phyloP scores from a whole-genome alignment of 2,888 invertebrate species.

The Cosmopolites sordidus region DNA sequence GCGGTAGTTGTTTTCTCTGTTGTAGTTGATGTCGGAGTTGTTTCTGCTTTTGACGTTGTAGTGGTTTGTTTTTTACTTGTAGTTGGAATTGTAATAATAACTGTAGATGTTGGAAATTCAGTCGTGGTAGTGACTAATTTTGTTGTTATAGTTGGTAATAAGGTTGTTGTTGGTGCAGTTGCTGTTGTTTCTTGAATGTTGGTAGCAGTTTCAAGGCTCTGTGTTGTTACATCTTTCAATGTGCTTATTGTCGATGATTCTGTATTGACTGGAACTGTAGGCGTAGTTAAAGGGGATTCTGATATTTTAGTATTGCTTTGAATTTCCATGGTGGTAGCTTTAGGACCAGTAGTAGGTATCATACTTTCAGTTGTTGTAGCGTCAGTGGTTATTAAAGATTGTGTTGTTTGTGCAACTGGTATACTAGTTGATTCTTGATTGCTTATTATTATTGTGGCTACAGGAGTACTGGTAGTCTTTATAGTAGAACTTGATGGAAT shows the following conservation, averaged over 20 bases:
- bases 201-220: constrained; percentile 6
- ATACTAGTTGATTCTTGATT: too few relatives aligned
- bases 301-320: constrained; percentile 16
- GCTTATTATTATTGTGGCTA: too few relatives aligned
- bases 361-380: neutral
- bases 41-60: constrained; percentile 4
- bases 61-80: constrained; percentile 8
- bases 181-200: too few relatives aligned
- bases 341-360: neutral
- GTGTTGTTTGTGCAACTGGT: neutral
- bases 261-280: too few relatives aligned
- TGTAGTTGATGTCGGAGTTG: neutral
- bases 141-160: constrained; percentile 12
- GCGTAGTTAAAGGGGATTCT: constrained; percentile 3
- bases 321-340: constrained; percentile 12
- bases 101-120: constrained; percentile 4
- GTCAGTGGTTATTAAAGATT: neutral
- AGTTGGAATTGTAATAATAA: constrained; percentile 1
- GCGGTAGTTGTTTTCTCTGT: constrained; percentile 8
- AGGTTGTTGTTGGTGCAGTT: constrained; percentile 5
- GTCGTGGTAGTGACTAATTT: too few relatives aligned
- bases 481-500: neutral
- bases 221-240: constrained; percentile 10
- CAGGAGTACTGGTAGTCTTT: constrained; percentile 8
- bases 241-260: too few relatives aligned